Percentiles rank a stretch among this genome's conserved stretches.
Evolutionary conservation across 1,140 invertebrate species (phyloP).

Genomic region (Drosophila kikkawai): DNA sequence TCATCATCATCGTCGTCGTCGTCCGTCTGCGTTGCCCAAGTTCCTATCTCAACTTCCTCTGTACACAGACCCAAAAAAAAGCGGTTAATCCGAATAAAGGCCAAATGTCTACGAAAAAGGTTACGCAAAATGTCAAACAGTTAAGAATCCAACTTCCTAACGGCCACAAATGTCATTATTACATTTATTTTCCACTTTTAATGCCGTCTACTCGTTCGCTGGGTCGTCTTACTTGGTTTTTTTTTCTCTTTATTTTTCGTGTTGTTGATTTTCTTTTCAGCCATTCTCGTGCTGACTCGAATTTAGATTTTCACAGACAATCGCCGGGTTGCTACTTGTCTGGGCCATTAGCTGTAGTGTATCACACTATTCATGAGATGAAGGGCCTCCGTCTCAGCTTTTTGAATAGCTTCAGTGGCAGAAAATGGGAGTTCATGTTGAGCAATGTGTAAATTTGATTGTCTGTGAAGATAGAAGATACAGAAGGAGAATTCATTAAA

Average conservation of each 20-base stretch:
- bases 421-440: constrained; percentile 31
- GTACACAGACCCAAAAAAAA: constrained; percentile 29
- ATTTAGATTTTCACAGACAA: constrained; percentile 69
- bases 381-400: constrained; percentile 20
- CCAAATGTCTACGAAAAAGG: constrained; percentile 82
- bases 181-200: constrained; percentile 80
- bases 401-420: constrained; percentile 23
- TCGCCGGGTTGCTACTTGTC: constrained; percentile 48
- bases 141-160: constrained; percentile 80
- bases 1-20: constrained; percentile 17
- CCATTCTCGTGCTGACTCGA: constrained; percentile 41
- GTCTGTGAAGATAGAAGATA: constrained; percentile 21
- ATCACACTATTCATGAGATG: constrained; percentile 34
- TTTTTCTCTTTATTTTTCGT: constrained; percentile 4
- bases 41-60: constrained; percentile 32
- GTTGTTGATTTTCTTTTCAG: constrained; percentile 44
- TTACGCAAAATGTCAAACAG: constrained; percentile 85
- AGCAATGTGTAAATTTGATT: constrained; percentile 44
- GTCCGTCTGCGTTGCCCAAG: constrained; percentile 29
- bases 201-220: constrained; percentile 65
- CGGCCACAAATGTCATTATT: constrained; percentile 83
- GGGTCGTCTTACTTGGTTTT: constrained; percentile 25
- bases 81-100: constrained; percentile 68
- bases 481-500: constrained; percentile 25
- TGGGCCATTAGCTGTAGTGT: constrained; percentile 40